Evolutionary conservation across 92 coral and sea anemone genomes (phyloP), one percentile per base, ranked within the genome.

Genomic region (Nematostella vectensis): DNA sequence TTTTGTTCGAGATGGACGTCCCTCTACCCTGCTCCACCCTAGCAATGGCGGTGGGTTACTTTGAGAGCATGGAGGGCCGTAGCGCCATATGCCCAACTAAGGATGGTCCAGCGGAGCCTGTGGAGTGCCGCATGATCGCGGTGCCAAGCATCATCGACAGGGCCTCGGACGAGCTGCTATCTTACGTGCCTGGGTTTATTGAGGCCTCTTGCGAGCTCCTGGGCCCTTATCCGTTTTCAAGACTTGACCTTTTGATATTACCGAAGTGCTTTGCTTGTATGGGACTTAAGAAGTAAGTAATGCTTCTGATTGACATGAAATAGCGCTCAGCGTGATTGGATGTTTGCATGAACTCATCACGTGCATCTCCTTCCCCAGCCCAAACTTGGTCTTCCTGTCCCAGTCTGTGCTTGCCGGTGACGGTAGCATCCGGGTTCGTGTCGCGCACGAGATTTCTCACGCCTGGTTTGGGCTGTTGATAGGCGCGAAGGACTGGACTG

Each of bases 401-500:
- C 98, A 91, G 72, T 91, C 98, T 26, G 77, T 91, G 52, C 80
- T 91, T 73, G 83, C 98, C 28, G 89, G 87, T 59, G 96, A 91
- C 52, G 81, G 80, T 27, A 83, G 95, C 66, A 88, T 85, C 80
- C 73, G 94, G 21, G 55, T 86, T 38, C 89, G 98, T 49, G 83
- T 91, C 38, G 98, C 98, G 26, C 98, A 91, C 56, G 98, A 91
- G 59, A 78, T 91, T 48, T 81, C 98, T 4, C 98, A 91, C 61
- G 88, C 98, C 31, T 91, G 98, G 98, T 91, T 91, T 69, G 98
- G 98, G 9, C 70, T 91, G 68, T 67, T 91, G 29, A 76, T 91
- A 23, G 98, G 98, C 25, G 85, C 98, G 3, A 91, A 91, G 47
- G 98, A 91, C 67, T 91, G 98, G 98, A 85, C 88, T 3, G 98